phyloP scores from a whole-genome alignment of 1,140 invertebrate species.

The Drosophila micromelanica region DNA sequence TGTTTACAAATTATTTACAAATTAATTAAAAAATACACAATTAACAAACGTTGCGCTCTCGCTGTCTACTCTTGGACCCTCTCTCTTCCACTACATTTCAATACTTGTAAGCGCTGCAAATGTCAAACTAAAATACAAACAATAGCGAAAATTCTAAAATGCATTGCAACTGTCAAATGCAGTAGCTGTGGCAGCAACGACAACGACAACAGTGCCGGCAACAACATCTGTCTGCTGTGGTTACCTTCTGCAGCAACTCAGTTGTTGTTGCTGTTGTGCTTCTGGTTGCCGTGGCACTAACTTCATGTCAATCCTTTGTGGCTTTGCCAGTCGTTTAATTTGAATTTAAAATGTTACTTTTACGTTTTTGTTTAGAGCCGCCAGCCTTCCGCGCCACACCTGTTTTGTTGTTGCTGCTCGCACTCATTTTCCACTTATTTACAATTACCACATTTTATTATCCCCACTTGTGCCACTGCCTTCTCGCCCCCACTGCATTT shows the following conservation, averaged over 20 bases:
- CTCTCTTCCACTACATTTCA: neutral
- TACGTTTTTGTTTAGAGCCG: slow-evolving; percentile 63
- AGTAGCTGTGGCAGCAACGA: slow-evolving; percentile 30
- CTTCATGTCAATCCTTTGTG: slow-evolving; percentile 82
- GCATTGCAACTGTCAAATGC: slow-evolving; percentile 21
- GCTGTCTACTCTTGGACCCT: neutral
- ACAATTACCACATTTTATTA: slow-evolving; percentile 83
- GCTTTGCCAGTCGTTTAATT: slow-evolving; percentile 81
- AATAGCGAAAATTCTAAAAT: slow-evolving; percentile 46
- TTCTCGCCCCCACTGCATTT: slow-evolving; percentile 8
- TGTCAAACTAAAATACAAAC: slow-evolving; percentile 72
- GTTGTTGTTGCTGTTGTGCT: slow-evolving; percentile 42
- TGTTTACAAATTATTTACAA: slow-evolving; percentile 64
- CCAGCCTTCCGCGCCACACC: neutral
- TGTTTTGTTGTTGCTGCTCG: slow-evolving; percentile 2
- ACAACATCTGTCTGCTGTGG: slow-evolving; percentile 61
- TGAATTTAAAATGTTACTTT: slow-evolving; percentile 82
- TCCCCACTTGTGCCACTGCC: slow-evolving; percentile 24
- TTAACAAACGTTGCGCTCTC: slow-evolving; percentile 15
- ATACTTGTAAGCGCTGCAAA: slow-evolving; percentile 55
- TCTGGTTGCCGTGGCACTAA: slow-evolving; percentile 59
- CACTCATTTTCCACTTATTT: slow-evolving; percentile 82
- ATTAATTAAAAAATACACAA: slow-evolving; percentile 69
- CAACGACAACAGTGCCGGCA: slow-evolving; percentile 34
- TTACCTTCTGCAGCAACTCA: slow-evolving; percentile 49